These are phyloP conservation scores for Aphelinus certus DNA, from an alignment of 1,140 invertebrate genomes.

Conservation along the genomic window DNA sequence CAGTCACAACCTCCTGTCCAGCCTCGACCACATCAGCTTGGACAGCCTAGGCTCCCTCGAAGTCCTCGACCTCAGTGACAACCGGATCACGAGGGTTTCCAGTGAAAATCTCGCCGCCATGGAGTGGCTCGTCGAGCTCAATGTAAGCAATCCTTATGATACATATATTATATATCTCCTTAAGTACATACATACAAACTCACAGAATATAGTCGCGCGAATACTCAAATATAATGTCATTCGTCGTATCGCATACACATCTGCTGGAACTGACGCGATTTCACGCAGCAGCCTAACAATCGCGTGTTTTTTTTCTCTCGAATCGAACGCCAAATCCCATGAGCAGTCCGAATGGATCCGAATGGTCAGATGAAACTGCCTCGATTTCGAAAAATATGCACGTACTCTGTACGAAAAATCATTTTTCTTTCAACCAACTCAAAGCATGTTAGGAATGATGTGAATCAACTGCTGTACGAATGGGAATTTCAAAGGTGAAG, in stretches of 20 bases:
- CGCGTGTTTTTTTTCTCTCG: no score
- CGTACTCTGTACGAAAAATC: neutral
- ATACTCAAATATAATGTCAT: no score
- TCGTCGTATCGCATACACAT: no score
- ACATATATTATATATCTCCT: no score
- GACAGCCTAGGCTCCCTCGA: slow-evolving; percentile 79
- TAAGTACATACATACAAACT: no score
- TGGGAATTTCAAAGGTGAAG: neutral
- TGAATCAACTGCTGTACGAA: slow-evolving; percentile 29
- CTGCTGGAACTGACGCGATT: no score
- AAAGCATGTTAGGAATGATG: slow-evolving; percentile 35
- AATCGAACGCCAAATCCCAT: no score
- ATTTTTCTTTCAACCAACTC: slow-evolving; percentile 37
- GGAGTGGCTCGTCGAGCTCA: slow-evolving; percentile 86
- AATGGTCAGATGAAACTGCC: slow-evolving; percentile 5
- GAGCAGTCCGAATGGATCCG: neutral
- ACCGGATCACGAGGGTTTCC: slow-evolving; percentile 76
- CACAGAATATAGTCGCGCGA: no score
- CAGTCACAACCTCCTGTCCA: slow-evolving; percentile 79
- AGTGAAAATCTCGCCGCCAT: slow-evolving; percentile 72
- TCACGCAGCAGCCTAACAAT: no score
- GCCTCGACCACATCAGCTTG: slow-evolving; percentile 77
- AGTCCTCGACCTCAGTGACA: slow-evolving; percentile 81
- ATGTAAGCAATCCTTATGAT: slow-evolving; percentile 58
- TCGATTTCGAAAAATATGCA: neutral